Evolutionary conservation across 2,797 vertebrate species (phyloP).

Genomic region (Numenius phaeopus): DNA sequence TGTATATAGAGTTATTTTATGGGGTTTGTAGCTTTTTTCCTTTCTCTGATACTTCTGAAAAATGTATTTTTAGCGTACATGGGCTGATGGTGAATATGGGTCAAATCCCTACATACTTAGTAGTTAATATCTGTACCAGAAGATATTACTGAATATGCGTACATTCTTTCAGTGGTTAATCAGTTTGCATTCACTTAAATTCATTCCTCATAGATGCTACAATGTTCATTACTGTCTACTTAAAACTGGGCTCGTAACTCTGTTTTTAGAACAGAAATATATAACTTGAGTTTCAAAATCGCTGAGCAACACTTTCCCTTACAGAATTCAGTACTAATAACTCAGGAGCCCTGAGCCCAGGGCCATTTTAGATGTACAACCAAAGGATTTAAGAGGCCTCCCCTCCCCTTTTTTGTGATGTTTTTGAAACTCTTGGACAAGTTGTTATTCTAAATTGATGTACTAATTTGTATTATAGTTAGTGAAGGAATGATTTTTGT

Average conservation of each 20-base stretch:
- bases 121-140: not conserved
- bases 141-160: not conserved
- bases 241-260: not conserved
- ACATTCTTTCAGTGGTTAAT: not conserved
- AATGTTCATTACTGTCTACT: not conserved
- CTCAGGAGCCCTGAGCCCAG: not conserved
- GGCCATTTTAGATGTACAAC: not conserved
- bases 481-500: not conserved
- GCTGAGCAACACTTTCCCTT: not conserved
- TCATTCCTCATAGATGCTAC: not conserved
- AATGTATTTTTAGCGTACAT: not conserved
- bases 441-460: not conserved
- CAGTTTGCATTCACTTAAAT: not conserved
- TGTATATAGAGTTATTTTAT: not conserved
- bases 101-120: not conserved
- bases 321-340: not conserved
- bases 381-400: not conserved
- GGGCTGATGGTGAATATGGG: not conserved
- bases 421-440: not conserved
- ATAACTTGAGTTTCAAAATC: not conserved
- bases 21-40: not conserved
- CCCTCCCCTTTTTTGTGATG: not conserved
- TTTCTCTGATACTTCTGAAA: not conserved
- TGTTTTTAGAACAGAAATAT: not conserved
- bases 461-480: not conserved